phyloP scores from a whole-genome alignment of 1,140 invertebrate species.

The Drosophila pectinifera region DNA sequence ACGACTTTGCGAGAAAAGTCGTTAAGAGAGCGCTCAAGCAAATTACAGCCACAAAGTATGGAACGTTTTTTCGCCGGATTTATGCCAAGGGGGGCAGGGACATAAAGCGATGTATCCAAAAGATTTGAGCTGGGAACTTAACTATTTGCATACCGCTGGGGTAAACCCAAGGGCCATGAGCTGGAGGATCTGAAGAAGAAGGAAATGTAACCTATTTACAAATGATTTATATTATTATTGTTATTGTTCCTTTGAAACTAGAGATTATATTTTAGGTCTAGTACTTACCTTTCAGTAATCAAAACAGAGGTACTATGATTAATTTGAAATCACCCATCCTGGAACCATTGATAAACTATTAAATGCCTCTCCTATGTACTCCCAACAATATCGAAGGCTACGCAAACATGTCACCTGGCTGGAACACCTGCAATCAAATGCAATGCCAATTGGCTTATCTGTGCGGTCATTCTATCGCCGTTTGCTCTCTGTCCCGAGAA shows the following conservation, averaged over 20 bases:
- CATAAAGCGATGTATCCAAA: conserved; percentile 8
- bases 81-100: conserved; percentile 15
- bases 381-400: not conserved
- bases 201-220: too few species aligned
- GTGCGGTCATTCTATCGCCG: conserved; percentile 62
- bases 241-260: too few species aligned
- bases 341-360: not conserved
- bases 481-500: conserved; percentile 27
- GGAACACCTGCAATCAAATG: conserved; percentile 62
- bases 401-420: not conserved
- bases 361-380: not conserved
- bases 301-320: too few species aligned
- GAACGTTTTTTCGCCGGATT: conserved; percentile 28
- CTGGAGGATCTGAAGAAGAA: not conserved
- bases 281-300: not conserved
- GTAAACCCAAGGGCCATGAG: not conserved
- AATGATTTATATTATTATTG: too few species aligned
- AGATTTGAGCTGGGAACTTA: not conserved
- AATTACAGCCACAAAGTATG: conserved; percentile 73
- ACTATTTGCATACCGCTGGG: conserved; percentile 5
- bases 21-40: conserved; percentile 65
- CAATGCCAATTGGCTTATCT: conserved; percentile 78
- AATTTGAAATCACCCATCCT: not conserved
- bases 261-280: too few species aligned
- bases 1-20: conserved; percentile 77